A percentile compares a stretch with the other conserved stretches of the same genome.
These are phyloP conservation scores for Pediacus dermestoides DNA, from an alignment of 2,888 invertebrate genomes.

Conservation along the genomic window DNA sequence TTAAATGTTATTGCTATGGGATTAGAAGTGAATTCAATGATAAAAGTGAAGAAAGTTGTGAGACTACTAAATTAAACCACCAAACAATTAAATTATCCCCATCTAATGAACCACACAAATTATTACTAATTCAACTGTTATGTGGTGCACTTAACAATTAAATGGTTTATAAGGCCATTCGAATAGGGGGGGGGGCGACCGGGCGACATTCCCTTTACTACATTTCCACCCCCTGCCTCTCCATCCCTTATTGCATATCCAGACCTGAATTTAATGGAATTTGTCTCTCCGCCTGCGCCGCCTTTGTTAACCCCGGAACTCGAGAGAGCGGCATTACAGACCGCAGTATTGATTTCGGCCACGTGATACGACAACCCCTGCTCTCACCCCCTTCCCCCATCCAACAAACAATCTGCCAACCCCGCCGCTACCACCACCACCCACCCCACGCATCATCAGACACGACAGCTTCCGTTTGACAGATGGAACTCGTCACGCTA, in stretches of 20 bases:
- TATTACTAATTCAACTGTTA: background rate
- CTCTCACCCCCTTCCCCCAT: constrained; percentile 12
- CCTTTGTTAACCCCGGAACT: constrained; percentile 27
- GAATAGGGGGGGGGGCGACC: background rate
- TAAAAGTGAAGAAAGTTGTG: too few relatives aligned
- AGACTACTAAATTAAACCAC: too few relatives aligned
- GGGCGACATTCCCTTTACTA: background rate
- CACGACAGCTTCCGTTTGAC: constrained; percentile 36
- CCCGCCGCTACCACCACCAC: constrained; percentile 10
- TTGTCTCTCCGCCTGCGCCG: constrained; percentile 24
- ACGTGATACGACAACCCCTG: constrained; percentile 27
- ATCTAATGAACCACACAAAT: background rate
- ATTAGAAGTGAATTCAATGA: too few relatives aligned
- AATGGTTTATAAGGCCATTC: constrained; percentile 2
- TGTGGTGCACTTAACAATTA: constrained; percentile 1
- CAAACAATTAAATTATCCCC: constrained; percentile 1
- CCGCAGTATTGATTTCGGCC: constrained; percentile 42
- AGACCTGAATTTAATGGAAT: constrained; percentile 29
- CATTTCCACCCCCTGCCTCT: constrained; percentile 9
- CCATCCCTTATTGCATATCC: constrained; percentile 9
- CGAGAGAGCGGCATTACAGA: constrained; percentile 33
- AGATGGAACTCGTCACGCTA: constrained; percentile 34
- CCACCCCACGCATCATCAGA: constrained; percentile 25
- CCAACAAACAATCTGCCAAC: constrained; percentile 9
- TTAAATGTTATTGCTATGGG: too few relatives aligned